A percentile compares a stretch with the other conserved stretches of the same genome.
phyloP scores from a whole-genome alignment of 1,140 invertebrate genomes.

The Myzus persicae region DNA sequence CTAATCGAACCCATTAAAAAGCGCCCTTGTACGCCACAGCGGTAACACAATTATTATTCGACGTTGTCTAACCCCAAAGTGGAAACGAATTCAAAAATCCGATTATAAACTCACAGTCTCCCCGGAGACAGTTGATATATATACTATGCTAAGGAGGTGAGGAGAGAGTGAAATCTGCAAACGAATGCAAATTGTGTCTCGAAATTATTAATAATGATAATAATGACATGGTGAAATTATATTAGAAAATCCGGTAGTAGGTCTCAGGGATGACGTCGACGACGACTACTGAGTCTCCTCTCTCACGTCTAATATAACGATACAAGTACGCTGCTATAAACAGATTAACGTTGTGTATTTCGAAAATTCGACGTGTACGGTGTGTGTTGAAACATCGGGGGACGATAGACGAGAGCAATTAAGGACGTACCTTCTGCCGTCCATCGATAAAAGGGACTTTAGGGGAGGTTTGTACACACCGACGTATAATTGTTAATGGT shows the following conservation, averaged over 20 bases:
- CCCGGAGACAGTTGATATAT: neutral
- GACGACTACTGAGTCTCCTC: neutral
- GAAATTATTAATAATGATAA: slow-evolving; percentile 56
- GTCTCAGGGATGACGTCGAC: neutral
- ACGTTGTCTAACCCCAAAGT: slow-evolving; percentile 55
- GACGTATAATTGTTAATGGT: neutral
- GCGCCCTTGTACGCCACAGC: neutral
- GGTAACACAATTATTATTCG: slow-evolving; percentile 45
- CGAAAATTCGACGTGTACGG: neutral
- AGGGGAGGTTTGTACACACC: neutral
- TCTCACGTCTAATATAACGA: slow-evolving; percentile 5
- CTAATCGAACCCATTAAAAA: slow-evolving; percentile 32
- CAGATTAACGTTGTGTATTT: slow-evolving; percentile 26
- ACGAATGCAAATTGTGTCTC: slow-evolving; percentile 54
- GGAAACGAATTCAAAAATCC: slow-evolving; percentile 44
- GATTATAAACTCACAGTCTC: slow-evolving; percentile 43
- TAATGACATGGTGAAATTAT: slow-evolving; percentile 25
- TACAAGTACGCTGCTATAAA: neutral
- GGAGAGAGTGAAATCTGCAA: neutral
- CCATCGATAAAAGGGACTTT: neutral
- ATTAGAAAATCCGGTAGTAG: slow-evolving; percentile 14
- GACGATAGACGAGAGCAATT: neutral
- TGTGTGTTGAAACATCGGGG: neutral
- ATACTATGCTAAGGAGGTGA: neutral
- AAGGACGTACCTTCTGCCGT: neutral